Conservation (phyloP, 2,113 vertebrate genomes). For the Sporophila hypoxantha region DNA sequence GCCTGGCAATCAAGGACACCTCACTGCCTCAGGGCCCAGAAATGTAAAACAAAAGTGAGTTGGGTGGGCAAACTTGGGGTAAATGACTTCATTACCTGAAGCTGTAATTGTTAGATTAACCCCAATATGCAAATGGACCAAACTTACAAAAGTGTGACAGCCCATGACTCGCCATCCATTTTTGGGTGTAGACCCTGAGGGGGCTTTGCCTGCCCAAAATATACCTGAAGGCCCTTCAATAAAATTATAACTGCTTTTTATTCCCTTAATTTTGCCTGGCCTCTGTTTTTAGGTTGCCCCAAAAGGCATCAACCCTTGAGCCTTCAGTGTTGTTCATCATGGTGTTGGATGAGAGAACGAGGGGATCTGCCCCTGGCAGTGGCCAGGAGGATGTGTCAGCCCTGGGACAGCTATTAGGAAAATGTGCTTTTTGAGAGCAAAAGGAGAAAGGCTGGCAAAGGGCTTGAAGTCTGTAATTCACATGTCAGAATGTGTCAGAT, state of each 20-base stretch:
- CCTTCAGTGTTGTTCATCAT: background rate
- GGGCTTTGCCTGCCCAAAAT: background rate
- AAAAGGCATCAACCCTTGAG: background rate
- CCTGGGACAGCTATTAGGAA: background rate
- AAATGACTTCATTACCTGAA: background rate
- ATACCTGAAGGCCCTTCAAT: background rate
- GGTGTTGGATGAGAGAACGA: background rate
- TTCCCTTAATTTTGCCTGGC: background rate
- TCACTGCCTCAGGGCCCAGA: background rate
- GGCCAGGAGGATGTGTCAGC: background rate
- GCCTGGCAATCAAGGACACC: background rate
- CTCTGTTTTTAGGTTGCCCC: background rate
- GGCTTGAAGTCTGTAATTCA: background rate
- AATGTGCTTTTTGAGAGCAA: background rate
- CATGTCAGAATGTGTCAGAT: background rate
- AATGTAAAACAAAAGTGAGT: background rate
- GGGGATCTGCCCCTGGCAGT: background rate
- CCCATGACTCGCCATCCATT: rapidly evolving
- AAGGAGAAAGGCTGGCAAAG: background rate
- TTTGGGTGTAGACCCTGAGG: background rate
- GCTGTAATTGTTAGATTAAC: background rate
- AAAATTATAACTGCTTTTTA: background rate
- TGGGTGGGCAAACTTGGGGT: background rate
- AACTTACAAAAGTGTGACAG: background rate
- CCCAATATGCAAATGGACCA: background rate